A percentile compares a stretch with the other conserved stretches of the same genome.
Evolutionary conservation across 2,888 invertebrate genomes (phyloP).

Genomic region (Nyleta sp.): DNA sequence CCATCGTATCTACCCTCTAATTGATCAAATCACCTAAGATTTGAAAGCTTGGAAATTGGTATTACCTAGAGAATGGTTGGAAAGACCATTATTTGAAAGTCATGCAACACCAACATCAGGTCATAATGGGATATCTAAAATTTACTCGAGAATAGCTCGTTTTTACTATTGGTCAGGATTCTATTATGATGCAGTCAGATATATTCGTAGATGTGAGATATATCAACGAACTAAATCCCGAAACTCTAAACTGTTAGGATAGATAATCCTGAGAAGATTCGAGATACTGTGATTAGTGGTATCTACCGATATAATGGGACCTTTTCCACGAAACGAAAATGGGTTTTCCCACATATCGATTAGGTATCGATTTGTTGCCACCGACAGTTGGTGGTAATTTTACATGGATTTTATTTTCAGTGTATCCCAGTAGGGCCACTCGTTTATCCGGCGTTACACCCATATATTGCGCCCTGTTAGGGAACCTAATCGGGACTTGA

Average conservation of each 20-base stretch:
- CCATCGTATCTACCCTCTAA: neutral
- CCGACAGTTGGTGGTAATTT: too few species aligned
- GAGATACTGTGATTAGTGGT: conserved; percentile 1
- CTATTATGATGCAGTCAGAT: conserved; percentile 17
- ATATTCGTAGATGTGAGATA: neutral
- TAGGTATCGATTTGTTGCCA: too few species aligned
- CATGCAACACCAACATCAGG: conserved; percentile 9
- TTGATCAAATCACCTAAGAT: neutral
- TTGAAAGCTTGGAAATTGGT: conserved; percentile 15
- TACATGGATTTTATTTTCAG: too few species aligned
- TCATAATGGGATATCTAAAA: conserved; percentile 5
- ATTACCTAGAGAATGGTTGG: neutral
- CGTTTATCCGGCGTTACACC: too few species aligned
- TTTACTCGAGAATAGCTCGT: neutral
- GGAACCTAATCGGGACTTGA: too few species aligned
- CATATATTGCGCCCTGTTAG: too few species aligned
- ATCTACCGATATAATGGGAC: conserved; percentile 8
- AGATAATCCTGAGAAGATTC: neutral
- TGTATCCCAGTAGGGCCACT: too few species aligned
- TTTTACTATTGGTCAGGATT: conserved; percentile 6
- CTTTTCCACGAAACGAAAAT: neutral
- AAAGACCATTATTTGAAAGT: neutral
- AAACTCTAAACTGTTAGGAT: neutral
- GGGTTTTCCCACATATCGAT: neutral
- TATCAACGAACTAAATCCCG: neutral